Evolutionary conservation across 1,140 invertebrate genomes (phyloP), one percentile per base, ranked within the genome.

Genomic region (Drosophila pandora): DNA sequence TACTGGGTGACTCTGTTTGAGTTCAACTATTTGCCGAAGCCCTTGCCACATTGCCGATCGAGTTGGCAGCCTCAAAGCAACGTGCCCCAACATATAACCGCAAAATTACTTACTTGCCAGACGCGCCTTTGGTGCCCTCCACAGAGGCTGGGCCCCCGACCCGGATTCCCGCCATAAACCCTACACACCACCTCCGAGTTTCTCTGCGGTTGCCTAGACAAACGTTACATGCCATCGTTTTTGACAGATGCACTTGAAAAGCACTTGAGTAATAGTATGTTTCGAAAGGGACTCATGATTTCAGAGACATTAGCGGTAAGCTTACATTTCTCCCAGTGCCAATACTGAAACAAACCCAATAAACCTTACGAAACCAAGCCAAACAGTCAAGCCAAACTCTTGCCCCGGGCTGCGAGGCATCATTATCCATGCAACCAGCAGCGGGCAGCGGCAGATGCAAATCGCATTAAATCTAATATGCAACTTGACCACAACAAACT

Each of bases 391-490:
- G n/a, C n/a, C n/a, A n/a, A n/a, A 63, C 62, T 64, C 45, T 58
- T 61, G 55, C 55, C 57, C 32, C 53, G 61, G 58, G 70, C 68
- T 22, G 39, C 30, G 43, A 21, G 43, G 49, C 50, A 69, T 84
- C 69, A 69, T 81, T 87, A 87, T 82, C 69, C 60, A 75, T 63
- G 76, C 52, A 43, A 43, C 41, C 8, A 61, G 32, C 32, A 34
- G 9, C 32, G 32, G 54, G 48, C 65, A 62, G 47, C 52, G 57
- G 64, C 67, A 63, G 87, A 85, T 87, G 73, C 64, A 85, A 85
- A 85, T 85, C 82, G 64, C 84, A 85, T 85, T 81, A 87, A 76
- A 82, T 85, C 85, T 85, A 85, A 85, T 85, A 88, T 85, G 79
- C 83, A 68, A 39, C 56, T 59, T 47, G 64, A 85, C 82, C 82